Conservation (phyloP, 1,140 invertebrate genomes). For the Ostrea edulis region DNA sequence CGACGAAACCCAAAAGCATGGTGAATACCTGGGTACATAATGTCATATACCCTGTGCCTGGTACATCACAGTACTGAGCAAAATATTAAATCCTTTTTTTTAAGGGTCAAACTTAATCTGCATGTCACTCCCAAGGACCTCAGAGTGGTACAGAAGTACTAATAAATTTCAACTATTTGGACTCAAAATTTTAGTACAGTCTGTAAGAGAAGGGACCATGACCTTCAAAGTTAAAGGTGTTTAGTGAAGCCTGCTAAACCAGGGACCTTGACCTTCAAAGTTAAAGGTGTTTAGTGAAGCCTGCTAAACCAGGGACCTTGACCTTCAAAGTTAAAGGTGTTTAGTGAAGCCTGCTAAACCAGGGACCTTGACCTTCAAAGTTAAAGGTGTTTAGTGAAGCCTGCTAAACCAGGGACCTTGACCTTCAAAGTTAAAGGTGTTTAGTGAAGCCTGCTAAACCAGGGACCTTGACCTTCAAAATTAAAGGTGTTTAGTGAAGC, state of each 20-base stretch:
- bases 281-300: too few relatives aligned
- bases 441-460: neutral
- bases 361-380: neutral
- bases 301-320: too few relatives aligned
- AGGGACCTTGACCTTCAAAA: neutral
- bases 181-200: neutral
- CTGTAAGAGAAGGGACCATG: neutral
- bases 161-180: too few relatives aligned
- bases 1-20: neutral
- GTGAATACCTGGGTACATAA: constrained; percentile 1
- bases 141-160: neutral
- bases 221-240: neutral
- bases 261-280: neutral
- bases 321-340: too few relatives aligned
- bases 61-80: neutral
- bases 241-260: too few relatives aligned
- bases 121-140: neutral
- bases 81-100: constrained; percentile 1
- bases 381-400: too few relatives aligned
- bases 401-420: too few relatives aligned
- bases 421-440: too few relatives aligned
- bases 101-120: constrained; percentile 18
- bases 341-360: neutral
- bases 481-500: too few relatives aligned
- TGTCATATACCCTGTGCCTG: neutral